Conservation (phyloP, 2,113 vertebrate genomes). For the Rhineura floridana region DNA sequence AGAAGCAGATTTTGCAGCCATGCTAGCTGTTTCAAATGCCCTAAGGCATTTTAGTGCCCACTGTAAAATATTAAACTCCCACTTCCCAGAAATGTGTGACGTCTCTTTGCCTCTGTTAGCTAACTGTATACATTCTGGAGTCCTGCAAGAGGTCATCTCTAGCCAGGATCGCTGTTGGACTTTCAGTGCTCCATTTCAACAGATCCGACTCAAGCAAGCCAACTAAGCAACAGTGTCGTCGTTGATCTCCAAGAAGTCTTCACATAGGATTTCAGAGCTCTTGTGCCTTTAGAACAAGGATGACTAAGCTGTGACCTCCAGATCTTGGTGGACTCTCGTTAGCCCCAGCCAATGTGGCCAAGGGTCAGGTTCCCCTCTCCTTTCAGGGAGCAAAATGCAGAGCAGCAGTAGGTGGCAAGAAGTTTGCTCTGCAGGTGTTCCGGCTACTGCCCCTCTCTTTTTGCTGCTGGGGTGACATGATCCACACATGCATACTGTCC, state of each 20-base stretch:
- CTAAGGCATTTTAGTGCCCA: conserved; percentile 31
- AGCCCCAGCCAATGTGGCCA: no score
- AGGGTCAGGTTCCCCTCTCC: no score
- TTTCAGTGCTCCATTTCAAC: no score
- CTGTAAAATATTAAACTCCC: neutral
- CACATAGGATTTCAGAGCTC: neutral
- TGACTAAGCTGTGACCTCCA: no score
- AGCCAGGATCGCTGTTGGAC: neutral
- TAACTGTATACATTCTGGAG: neutral
- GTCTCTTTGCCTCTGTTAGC: neutral
- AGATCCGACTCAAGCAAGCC: neutral
- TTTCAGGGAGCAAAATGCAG: no score
- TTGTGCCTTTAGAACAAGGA: neutral
- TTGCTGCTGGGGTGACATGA: no score
- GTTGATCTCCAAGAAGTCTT: neutral
- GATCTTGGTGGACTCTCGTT: no score
- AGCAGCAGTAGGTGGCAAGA: no score
- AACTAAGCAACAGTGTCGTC: no score
- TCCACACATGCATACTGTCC: no score
- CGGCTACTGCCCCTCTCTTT: no score
- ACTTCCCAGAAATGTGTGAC: neutral
- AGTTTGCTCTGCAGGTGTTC: no score
- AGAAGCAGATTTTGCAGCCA: conserved; percentile 62
- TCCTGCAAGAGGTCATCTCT: neutral
- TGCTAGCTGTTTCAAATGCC: conserved; percentile 60